Evolutionary conservation across 2,888 invertebrate species (phyloP).

Genomic region (Luperina testacea): DNA sequence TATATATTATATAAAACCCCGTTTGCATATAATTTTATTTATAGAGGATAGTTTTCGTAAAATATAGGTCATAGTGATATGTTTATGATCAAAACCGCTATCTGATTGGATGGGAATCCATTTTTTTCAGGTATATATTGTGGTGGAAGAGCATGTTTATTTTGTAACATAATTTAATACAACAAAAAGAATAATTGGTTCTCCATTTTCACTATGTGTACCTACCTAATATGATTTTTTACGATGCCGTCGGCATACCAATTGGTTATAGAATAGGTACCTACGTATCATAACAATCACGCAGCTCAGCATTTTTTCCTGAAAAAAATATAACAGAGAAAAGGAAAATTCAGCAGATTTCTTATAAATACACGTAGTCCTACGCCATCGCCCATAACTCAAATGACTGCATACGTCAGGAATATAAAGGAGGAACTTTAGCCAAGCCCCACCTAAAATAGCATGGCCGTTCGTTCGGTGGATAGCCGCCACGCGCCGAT

Average conservation of each 20-base stretch:
- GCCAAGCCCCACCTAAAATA: slow-evolving; percentile 85
- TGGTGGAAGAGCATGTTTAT: slow-evolving; percentile 42
- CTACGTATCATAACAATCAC: slow-evolving; percentile 63
- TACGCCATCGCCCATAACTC: slow-evolving; percentile 87
- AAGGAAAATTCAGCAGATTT: slow-evolving; percentile 81
- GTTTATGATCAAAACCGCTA: slow-evolving; percentile 49
- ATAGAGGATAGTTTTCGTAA: slow-evolving; percentile 30
- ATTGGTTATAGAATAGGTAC: slow-evolving; percentile 27
- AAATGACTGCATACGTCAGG: slow-evolving; percentile 88
- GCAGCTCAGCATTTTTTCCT: slow-evolving; percentile 73
- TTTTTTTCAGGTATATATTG: slow-evolving; percentile 45
- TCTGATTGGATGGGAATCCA: slow-evolving; percentile 29
- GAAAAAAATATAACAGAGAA: slow-evolving; percentile 74
- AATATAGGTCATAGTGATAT: slow-evolving; percentile 42
- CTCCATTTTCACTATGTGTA: slow-evolving; percentile 22
- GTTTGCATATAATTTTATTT: slow-evolving; percentile 30
- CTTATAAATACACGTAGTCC: slow-evolving; percentile 84
- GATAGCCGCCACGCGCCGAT: slow-evolving; percentile 77
- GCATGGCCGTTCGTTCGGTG: slow-evolving; percentile 84
- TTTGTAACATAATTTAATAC: slow-evolving; percentile 46
- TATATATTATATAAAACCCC: slow-evolving; percentile 20
- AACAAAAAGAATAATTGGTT: slow-evolving; percentile 24
- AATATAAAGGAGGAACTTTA: slow-evolving; percentile 88
- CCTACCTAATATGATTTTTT: slow-evolving; percentile 45
- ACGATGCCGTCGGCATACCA: slow-evolving; percentile 41